Evolutionary conservation across 2,113 vertebrate species (phyloP).

Genomic region (Thalassarche chlororhynchos): DNA sequence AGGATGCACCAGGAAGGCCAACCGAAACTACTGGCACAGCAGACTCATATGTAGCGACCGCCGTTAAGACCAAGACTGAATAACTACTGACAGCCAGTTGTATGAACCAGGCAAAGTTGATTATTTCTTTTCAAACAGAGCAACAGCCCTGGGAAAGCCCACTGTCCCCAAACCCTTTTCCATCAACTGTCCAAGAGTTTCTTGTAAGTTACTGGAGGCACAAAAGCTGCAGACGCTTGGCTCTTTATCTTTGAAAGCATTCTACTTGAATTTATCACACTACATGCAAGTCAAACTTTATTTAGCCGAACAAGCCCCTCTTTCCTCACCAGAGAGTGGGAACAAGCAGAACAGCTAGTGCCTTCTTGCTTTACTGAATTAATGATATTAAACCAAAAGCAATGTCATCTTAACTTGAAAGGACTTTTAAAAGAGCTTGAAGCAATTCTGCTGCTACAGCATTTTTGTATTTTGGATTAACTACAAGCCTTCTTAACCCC

Average conservation of each 20-base stretch:
- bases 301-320: background rate
- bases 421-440: constrained; percentile 57
- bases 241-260: background rate
- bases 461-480: constrained; percentile 56
- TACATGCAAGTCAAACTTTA: constrained; percentile 36
- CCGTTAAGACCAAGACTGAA: fast-evolving
- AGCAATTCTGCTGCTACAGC: constrained; percentile 52
- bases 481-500: constrained; percentile 52
- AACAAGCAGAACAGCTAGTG: constrained; percentile 45
- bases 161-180: background rate
- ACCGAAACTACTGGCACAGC: background rate
- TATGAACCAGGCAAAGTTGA: background rate
- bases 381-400: constrained; percentile 51
- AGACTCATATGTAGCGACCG: background rate
- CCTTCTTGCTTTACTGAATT: constrained; percentile 53
- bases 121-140: background rate
- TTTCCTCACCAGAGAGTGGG: constrained; percentile 31
- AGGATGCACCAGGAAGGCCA: background rate
- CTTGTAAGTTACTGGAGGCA: background rate
- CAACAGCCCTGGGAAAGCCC: background rate
- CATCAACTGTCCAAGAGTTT: background rate
- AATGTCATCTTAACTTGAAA: constrained; percentile 63
- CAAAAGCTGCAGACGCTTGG: background rate
- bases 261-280: constrained; percentile 24
- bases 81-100: background rate